A percentile compares a stretch with the other conserved stretches of the same genome.
Conservation (phyloP, 2,113 vertebrate species). For the Carassius auratus region DNA sequence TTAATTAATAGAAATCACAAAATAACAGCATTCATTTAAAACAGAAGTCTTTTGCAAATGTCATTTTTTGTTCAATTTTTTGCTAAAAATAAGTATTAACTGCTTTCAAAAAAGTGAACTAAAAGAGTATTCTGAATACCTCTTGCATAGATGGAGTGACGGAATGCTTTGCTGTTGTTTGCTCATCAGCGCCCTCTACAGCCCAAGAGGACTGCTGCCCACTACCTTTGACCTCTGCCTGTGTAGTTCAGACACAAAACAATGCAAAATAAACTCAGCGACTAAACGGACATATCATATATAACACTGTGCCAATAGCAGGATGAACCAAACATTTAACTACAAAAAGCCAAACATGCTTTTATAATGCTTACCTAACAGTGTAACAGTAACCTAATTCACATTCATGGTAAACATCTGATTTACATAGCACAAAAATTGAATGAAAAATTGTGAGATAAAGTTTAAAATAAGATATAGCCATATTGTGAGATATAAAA, state of each 20-base stretch:
- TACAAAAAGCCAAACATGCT: background rate
- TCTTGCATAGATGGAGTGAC: slow-evolving; percentile 8
- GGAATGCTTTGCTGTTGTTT: background rate
- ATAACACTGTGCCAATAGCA: background rate
- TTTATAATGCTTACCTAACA: background rate
- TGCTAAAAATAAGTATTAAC: too few species aligned
- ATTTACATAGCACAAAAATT: background rate
- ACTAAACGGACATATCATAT: background rate
- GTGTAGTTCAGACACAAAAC: background rate
- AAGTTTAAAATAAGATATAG: background rate
- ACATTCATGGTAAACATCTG: background rate
- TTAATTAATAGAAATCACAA: too few species aligned
- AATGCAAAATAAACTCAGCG: background rate
- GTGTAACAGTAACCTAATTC: background rate
- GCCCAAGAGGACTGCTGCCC: slow-evolving; percentile 12
- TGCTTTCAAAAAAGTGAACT: background rate
- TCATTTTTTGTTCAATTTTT: background rate
- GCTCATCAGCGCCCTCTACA: background rate
- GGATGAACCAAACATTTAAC: background rate
- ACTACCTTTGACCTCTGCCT: slow-evolving; percentile 46
- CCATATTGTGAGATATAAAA: background rate
- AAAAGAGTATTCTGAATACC: slow-evolving; percentile 26
- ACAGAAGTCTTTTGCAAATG: background rate
- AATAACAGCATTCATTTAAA: background rate
- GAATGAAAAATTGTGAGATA: background rate